Evolutionary conservation across 2,113 vertebrate species (phyloP), one percentile per base, ranked within the genome.

Genomic region (Hippocampus guttulatus): DNA sequence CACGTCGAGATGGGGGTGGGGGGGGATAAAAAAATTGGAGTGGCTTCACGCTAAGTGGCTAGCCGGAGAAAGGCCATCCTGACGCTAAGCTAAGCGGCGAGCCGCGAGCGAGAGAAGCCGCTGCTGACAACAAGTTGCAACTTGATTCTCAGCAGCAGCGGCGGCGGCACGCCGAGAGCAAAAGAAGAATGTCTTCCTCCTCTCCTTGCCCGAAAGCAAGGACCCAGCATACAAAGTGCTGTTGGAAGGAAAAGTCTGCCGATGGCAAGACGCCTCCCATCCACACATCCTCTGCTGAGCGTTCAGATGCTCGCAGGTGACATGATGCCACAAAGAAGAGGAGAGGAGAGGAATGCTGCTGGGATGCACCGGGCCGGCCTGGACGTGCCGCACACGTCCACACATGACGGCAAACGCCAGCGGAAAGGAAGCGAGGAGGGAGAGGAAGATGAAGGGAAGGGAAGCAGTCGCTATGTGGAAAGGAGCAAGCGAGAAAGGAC

Each of bases 341-440:
- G 83, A 7, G 43, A 67, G 71, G 83, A 7, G 41, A 78, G 82
- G 86, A 81, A 82, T 84, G 81, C 74, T 86, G 78, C 76, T 23
- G 21, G 85, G 81, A 79, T 77, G 78, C 52, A 77, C 80, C 73
- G 88, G 87, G 90, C 89, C 88, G 86, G 90, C 91, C 87, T 70
- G 71, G 81, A 90, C 91, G 91, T 90, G 89, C 57, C 30, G 18
- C 12, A 38, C 12, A 33, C 27, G n/a, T 23, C 3, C 23, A 14
- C 21, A 25, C 25, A 9, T 23, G 57, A 41, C 15, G 30, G 27
- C 10, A 27, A 14, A 4, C 8, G 9, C 1, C 20, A 63, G 16
- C 18, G 20, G 6, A 6, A 15, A 20, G 60, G 33, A 62, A 38
- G 9, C 0, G n/a, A 21, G 62, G 8, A 9, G 6, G 20, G 62